These are phyloP conservation scores for Caenorhabditis macrosperma DNA, from an alignment of 2,888 invertebrate genomes.

Conservation along the genomic window DNA sequence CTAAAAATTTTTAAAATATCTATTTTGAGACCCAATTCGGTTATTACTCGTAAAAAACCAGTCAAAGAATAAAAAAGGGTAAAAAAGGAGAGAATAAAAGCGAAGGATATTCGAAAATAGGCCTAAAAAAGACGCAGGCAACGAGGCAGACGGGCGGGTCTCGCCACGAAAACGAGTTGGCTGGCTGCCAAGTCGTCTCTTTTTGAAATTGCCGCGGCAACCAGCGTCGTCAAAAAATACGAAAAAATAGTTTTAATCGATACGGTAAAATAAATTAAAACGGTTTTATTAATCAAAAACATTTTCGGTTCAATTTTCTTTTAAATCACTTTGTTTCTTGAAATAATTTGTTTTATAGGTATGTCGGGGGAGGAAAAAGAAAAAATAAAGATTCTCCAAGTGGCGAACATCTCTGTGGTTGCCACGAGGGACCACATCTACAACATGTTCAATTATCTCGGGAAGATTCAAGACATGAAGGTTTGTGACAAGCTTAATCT, in stretches of 20 bases:
- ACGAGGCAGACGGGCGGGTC: constrained; percentile 5
- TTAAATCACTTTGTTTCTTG: neutral
- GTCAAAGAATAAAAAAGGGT: neutral
- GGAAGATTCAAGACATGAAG: constrained; percentile 78
- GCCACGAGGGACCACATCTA: constrained; percentile 78
- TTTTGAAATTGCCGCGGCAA: constrained; percentile 5
- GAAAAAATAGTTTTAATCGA: too few relatives aligned
- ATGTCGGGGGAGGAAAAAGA: constrained; percentile 64
- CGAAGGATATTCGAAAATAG: constrained; percentile 23
- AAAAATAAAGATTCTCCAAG: constrained; percentile 74
- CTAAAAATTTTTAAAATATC: too few relatives aligned
- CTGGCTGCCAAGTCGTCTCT: constrained; percentile 36
- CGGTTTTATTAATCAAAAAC: too few relatives aligned
- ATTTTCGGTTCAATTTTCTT: too few relatives aligned
- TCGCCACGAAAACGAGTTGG: constrained; percentile 51
- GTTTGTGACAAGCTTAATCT: constrained; percentile 52
- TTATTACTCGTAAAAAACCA: neutral
- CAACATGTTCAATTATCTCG: constrained; percentile 77
- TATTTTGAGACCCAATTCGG: too few relatives aligned
- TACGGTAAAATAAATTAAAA: too few relatives aligned
- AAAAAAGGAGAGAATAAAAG: neutral
- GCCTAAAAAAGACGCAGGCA: constrained; percentile 53
- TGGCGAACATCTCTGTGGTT: constrained; percentile 77
- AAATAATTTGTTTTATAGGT: constrained; percentile 1
- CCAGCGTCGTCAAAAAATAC: neutral